phyloP scores from a whole-genome alignment of 2,113 vertebrate genomes.

The Fulica atra region DNA sequence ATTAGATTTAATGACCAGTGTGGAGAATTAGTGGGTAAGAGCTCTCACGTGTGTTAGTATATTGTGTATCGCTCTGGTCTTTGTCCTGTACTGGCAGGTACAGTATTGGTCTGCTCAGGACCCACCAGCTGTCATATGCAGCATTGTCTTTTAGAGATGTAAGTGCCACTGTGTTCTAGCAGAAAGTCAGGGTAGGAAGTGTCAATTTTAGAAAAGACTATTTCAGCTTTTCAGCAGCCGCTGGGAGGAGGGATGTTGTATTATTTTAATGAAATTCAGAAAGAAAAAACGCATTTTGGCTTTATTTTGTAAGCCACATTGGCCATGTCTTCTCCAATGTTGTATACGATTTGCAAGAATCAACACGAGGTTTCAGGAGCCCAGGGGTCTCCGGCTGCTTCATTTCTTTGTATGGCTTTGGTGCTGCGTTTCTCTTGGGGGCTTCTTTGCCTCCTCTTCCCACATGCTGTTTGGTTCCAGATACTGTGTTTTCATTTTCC shows the following conservation, averaged over 20 bases:
- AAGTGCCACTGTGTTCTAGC: neutral
- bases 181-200: neutral
- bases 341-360: neutral
- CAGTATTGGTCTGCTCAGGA: neutral
- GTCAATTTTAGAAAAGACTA: neutral
- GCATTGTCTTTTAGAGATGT: neutral
- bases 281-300: fast-evolving
- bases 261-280: neutral
- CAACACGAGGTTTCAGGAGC: neutral
- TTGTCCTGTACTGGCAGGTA: neutral
- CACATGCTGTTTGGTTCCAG: neutral
- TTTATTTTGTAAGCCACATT: fast-evolving
- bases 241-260: neutral
- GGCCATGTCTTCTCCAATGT: neutral
- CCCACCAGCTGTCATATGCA: neutral
- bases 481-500: neutral
- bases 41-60: neutral
- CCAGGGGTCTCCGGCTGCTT: neutral
- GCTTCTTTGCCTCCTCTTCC: neutral
- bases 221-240: neutral
- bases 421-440: neutral
- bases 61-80: neutral
- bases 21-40: neutral
- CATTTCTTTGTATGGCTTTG: neutral
- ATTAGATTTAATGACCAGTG: neutral